A percentile compares a stretch with the other conserved stretches of the same genome.
Conservation (phyloP, 2,113 vertebrate species). For the Perca fluviatilis region DNA sequence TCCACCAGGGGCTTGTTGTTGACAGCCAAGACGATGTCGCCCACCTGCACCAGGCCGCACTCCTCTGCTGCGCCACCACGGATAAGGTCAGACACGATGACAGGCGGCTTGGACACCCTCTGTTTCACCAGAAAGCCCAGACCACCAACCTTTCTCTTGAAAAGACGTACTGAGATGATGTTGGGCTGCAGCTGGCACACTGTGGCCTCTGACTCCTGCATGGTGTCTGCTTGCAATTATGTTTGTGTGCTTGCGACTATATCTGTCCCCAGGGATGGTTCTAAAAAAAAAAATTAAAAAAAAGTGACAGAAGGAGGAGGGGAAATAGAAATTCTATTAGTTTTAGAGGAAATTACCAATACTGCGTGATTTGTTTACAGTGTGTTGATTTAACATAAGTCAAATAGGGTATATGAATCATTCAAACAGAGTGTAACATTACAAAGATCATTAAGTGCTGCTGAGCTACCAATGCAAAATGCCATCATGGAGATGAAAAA, state of each 20-base stretch:
- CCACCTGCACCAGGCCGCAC: constrained; percentile 96
- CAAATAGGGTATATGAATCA: constrained; percentile 39
- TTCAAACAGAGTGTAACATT: constrained; percentile 40
- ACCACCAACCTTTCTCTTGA: constrained; percentile 95
- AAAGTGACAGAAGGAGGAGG: constrained; percentile 36
- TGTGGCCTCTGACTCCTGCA: constrained; percentile 92
- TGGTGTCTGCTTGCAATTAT: constrained; percentile 73
- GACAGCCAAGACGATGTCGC: constrained; percentile 95
- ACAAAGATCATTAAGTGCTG: constrained; percentile 33
- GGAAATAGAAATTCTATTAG: constrained; percentile 51
- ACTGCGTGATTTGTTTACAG: constrained; percentile 52
- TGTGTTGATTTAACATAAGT: constrained; percentile 47
- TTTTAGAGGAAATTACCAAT: constrained; percentile 47
- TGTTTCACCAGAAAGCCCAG: constrained; percentile 98
- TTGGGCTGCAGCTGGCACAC: constrained; percentile 98
- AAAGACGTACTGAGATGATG: constrained; percentile 96
- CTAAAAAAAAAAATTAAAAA: constrained; percentile 66
- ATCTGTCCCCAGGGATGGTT: constrained; percentile 65
- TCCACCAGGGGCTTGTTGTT: constrained; percentile 96
- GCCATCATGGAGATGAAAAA: constrained; percentile 24
- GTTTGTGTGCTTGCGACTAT: constrained; percentile 12
- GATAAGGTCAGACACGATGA: constrained; percentile 96
- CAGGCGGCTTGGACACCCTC: constrained; percentile 92
- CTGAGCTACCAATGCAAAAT: constrained; percentile 33
- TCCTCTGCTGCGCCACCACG: constrained; percentile 95